Base-by-base conservation (phyloP, 2,888 invertebrate species). In the Apotomis turbidana region DNA sequence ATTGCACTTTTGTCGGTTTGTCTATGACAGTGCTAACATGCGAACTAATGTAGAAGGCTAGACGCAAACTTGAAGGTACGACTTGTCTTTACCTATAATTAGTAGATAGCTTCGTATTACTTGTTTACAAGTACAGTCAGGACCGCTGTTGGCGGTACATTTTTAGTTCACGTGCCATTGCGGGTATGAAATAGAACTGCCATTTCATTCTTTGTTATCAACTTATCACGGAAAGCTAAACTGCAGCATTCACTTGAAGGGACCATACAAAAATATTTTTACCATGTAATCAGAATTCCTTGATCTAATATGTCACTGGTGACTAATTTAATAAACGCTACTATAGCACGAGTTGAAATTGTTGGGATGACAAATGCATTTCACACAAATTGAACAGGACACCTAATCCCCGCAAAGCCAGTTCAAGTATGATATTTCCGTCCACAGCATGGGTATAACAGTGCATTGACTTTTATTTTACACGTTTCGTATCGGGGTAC, bases 401-500 rank as follows among this genome's bases (percentile, higher is more conserved):
- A 57, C 15, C 57, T 63, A 70, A 63, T 70, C 63, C 52, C 27
- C 49, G 5, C n/a, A 8, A n/a, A 46, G 38, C 70, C 36, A 57
- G 62, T 38, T 57, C 36, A 44, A 49, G 41, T 58, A 63, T 36
- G 54, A 63, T 70, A 63, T 70, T 57, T 57, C 27, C 51, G 46
- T 13, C 41, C 41, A 27, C 27, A 27, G 27, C 62, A 62, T 62
- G 15, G 36, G 58, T 52, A 41, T 58, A 70, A 44, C 59, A 70
- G 70, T 70, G 64, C 70, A 70, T 70, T 70, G 70, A 66, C 70
- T 51, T 58, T 63, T 71, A 82, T 84, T 84, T 80, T 87, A 85
- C 87, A 88, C 86, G 85, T 88, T 89, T 88, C 88, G 83, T 86
- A 83, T 86, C 87, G 88, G 80, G 83, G 73, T 73, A 66, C 74